Evolutionary conservation across 2,797 vertebrate species (phyloP).

Genomic region (Chiropotes sagulatus): DNA sequence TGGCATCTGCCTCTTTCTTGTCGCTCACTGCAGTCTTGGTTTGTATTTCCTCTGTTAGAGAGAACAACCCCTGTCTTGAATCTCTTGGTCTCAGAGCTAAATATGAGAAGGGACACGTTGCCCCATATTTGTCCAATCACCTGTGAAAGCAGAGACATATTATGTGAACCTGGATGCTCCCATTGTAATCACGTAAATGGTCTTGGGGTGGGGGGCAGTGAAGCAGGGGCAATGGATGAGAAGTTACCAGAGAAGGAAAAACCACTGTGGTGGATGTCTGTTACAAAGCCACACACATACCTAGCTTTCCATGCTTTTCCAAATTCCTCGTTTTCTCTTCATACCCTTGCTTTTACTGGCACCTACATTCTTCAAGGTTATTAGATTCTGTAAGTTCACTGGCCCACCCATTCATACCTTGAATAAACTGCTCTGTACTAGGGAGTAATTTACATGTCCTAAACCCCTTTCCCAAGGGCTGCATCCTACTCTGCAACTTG

Average conservation of each 20-base stretch:
- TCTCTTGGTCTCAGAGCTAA: background rate
- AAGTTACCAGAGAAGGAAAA: background rate
- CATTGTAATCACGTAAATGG: background rate
- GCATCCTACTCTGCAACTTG: background rate
- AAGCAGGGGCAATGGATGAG: background rate
- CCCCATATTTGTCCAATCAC: background rate
- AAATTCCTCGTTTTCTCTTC: background rate
- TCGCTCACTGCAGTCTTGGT: background rate
- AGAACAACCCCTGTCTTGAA: background rate
- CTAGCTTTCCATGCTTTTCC: background rate
- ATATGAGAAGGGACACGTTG: background rate
- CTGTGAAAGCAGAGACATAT: background rate
- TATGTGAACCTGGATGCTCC: background rate
- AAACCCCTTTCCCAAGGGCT: background rate
- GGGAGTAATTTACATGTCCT: background rate
- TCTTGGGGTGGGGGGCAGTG: background rate
- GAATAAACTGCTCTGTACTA: background rate
- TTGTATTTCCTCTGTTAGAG: background rate
- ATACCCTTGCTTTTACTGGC: background rate
- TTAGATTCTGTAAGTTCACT: background rate
- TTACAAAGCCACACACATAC: background rate
- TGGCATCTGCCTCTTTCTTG: background rate
- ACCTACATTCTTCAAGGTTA: conserved; percentile 1
- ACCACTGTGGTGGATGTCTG: background rate
- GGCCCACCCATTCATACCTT: background rate